Evolutionary conservation across 2,888 invertebrate species (phyloP), one percentile per base, ranked within the genome.

Genomic region (Volucella inflata): DNA sequence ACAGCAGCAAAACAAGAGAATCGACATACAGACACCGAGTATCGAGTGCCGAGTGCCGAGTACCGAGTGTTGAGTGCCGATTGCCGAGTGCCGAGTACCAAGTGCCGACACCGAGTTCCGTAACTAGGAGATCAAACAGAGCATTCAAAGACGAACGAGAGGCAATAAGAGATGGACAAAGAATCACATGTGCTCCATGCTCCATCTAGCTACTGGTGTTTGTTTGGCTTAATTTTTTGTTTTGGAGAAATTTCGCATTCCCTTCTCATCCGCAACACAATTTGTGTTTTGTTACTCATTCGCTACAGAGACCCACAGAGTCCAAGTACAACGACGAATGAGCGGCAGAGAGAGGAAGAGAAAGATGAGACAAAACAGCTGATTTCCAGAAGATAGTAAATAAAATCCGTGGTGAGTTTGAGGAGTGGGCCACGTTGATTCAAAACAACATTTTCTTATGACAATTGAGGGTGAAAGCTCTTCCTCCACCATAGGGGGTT

Each of bases 241-340:
- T 44, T 36, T 55, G 57, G 74, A 64, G 62, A 51, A 64, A 57
- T 72, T 50, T 55, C 50, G 60, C 48, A 74, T 62, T 55, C 67
- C 17, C 53, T 38, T 76, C 67, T 62, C 12, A n/a, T n/a, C n/a
- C n/a, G n/a, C 57, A 50, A 57, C 30, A 30, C 38, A 11, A 36
- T 60, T 79, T 83, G 67, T 83, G 64, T 83, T 83, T 83, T 83
- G 78, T 79, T 79, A 83, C 83, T 83, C 83, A 83, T 74, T 83
- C 83, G 78, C 82, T 48, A 83, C 65, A 65, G 82, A 68, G 71
- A 64, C 68, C 64, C 21, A 21, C 21, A 4, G 3, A 21, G 21
- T 2, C 2, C 3, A 21, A 21, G 21, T 4, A 21, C 2, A 21
- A 21, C 30, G 40, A 40, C 71, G 67, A 78, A 72, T 65, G 64